Conservation (phyloP, 2,797 vertebrate species). For the Melanotaenia pygmaea region DNA sequence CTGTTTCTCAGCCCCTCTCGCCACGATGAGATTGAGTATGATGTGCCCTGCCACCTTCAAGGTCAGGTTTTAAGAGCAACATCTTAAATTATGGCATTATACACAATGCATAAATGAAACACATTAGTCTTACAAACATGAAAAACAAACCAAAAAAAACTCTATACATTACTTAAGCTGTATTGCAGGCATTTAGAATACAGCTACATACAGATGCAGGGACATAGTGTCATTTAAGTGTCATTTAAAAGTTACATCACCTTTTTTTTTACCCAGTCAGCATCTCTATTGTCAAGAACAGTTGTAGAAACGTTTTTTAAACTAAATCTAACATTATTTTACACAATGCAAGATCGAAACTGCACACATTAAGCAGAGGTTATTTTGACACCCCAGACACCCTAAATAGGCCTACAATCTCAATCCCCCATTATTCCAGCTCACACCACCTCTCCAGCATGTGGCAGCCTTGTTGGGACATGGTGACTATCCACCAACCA, state of each 20-base stretch:
- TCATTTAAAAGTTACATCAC: not conserved
- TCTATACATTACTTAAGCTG: not conserved
- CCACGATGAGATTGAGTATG: conserved; percentile 98
- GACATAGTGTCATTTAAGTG: not conserved
- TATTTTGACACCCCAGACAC: not conserved
- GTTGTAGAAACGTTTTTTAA: not conserved
- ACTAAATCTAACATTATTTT: not conserved
- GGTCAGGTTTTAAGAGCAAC: conserved; percentile 77
- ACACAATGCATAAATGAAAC: not conserved
- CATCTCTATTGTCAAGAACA: not conserved
- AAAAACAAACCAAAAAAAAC: not conserved
- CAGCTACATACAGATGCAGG: not conserved
- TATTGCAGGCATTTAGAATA: not conserved
- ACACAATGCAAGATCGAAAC: not conserved
- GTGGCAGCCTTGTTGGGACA: not conserved
- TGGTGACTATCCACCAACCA: not conserved
- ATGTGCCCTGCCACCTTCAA: conserved; percentile 99
- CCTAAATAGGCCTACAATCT: not conserved
- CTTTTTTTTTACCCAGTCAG: not conserved
- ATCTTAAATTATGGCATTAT: not conserved
- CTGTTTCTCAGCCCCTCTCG: conserved; percentile 97
- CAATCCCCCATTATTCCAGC: not conserved
- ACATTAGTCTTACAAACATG: not conserved
- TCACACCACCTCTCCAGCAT: not conserved
- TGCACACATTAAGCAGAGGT: not conserved